Conservation (phyloP, 2,888 invertebrate genomes). For the Sycophila texana region DNA sequence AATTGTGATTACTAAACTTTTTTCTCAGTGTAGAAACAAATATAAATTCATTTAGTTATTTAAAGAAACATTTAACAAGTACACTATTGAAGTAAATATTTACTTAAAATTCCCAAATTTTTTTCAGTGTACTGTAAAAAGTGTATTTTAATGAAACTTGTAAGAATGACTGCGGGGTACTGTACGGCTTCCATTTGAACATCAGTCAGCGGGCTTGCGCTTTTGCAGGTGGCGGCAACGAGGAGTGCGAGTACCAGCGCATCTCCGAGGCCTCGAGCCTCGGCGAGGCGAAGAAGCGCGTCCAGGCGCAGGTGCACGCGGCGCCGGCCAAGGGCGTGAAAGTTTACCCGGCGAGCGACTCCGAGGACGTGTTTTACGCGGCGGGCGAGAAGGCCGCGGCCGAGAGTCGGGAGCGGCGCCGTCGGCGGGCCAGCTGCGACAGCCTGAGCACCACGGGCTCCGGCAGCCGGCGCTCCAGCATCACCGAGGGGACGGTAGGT, state of each 20-base stretch:
- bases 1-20: no score
- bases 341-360: constrained; percentile 79
- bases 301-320: constrained; percentile 77
- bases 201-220: no score
- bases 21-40: no score
- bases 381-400: constrained; percentile 61
- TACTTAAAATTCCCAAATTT: no score
- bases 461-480: constrained; percentile 77
- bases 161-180: no score
- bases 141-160: no score
- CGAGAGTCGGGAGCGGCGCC: constrained; percentile 62
- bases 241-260: constrained; percentile 78
- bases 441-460: constrained; percentile 78
- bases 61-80: no score
- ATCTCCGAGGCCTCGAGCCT: constrained; percentile 77
- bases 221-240: constrained; percentile 52
- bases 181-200: no score
- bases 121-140: no score
- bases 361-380: constrained; percentile 78
- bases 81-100: no score
- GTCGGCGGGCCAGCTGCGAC: constrained; percentile 77
- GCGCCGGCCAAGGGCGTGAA: constrained; percentile 72
- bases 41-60: no score
- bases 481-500: constrained; percentile 62
- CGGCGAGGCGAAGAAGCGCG: constrained; percentile 74